Evolutionary conservation across 1,140 invertebrate genomes (phyloP).

Genomic region (Lordiphosa mommai): DNA sequence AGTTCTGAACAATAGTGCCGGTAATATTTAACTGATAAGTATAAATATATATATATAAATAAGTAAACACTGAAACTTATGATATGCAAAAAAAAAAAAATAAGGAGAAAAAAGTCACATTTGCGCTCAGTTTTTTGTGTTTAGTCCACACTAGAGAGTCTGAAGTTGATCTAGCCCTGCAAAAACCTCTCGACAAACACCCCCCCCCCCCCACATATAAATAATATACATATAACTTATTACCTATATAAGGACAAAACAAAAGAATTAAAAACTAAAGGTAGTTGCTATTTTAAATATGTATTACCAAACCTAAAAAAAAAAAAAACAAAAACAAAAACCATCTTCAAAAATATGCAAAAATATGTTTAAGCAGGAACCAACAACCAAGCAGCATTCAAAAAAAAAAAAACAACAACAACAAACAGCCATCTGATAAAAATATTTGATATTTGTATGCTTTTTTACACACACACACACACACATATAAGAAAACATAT

Average conservation of each 20-base stretch:
- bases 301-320: constrained; percentile 61
- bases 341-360: constrained; percentile 48
- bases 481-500: constrained; percentile 29
- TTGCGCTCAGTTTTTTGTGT: constrained; percentile 47
- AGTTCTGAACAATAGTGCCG: constrained; percentile 76
- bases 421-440: constrained; percentile 42
- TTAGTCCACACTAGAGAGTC: constrained; percentile 2
- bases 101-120: constrained; percentile 19
- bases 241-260: constrained; percentile 63
- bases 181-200: too few species aligned
- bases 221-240: constrained; percentile 66
- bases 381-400: constrained; percentile 53
- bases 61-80: constrained; percentile 34
- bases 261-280: constrained; percentile 42
- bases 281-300: constrained; percentile 78
- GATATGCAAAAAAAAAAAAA: constrained; percentile 30
- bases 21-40: constrained; percentile 64
- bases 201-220: neutral
- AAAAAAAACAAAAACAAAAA: constrained; percentile 12
- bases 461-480: constrained; percentile 63
- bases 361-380: constrained; percentile 61
- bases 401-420: constrained; percentile 31
- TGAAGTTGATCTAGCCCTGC: constrained; percentile 22
- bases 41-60: constrained; percentile 56
- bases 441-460: constrained; percentile 71